A percentile compares a stretch with the other conserved stretches of the same genome.
These are phyloP conservation scores for Elegia similella DNA, from an alignment of 2,888 invertebrate species.

Conservation along the genomic window DNA sequence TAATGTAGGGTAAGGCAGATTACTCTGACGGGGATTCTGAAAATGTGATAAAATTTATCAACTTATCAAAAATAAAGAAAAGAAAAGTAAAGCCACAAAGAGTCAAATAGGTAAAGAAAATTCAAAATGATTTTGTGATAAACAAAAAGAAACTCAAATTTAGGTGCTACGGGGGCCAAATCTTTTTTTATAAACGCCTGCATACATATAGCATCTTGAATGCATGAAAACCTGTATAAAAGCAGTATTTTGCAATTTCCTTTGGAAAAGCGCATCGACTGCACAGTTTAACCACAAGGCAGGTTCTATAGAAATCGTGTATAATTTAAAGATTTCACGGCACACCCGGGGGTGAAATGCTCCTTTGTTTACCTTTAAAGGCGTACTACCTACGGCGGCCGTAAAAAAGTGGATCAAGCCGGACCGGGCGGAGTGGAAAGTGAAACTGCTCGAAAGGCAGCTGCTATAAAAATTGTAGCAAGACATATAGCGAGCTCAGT, in stretches of 20 bases:
- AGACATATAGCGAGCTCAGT: constrained; percentile 58
- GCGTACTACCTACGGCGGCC: constrained; percentile 41
- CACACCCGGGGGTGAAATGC: constrained; percentile 33
- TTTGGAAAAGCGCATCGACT: background rate
- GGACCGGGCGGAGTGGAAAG: constrained; percentile 69
- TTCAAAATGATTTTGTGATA: too few species aligned
- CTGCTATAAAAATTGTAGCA: constrained; percentile 73
- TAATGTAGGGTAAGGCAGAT: too few species aligned
- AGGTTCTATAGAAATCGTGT: background rate
- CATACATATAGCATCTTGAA: too few species aligned
- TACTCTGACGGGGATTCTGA: too few species aligned
- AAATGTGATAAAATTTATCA: too few species aligned
- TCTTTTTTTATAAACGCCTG: too few species aligned
- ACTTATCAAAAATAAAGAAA: too few species aligned
- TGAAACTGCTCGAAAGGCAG: constrained; percentile 67
- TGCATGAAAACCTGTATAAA: background rate
- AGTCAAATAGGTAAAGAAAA: too few species aligned
- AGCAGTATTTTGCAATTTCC: constrained; percentile 6
- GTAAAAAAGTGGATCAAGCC: constrained; percentile 71
- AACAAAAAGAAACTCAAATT: too few species aligned
- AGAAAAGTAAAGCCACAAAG: too few species aligned
- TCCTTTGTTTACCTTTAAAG: constrained; percentile 62
- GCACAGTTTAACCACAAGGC: background rate
- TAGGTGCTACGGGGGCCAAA: too few species aligned
- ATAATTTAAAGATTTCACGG: constrained; percentile 18